Evolutionary conservation across 92 coral and sea anemone species (phyloP), one percentile per base, ranked within the genome.

Genomic region (Palythoa grandis): DNA sequence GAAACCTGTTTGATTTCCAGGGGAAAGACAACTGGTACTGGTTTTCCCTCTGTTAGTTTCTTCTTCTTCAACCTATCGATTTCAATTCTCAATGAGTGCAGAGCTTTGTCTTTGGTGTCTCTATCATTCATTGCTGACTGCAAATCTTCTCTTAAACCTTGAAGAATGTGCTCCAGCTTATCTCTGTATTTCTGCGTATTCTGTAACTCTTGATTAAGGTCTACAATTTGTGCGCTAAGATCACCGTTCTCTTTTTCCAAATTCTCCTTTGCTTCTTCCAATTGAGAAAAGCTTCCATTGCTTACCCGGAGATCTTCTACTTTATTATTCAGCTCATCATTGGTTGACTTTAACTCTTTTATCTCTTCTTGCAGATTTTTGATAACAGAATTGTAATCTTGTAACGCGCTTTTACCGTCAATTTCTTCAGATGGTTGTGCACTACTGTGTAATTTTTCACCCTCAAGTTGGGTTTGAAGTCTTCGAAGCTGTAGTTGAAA

Each of bases 121-220:
- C 91, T 93, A 48, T 93, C 97, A 56, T 71, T 82, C 85, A 93
- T 73, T 50, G 90, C 90, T 52, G 85, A 78, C 52, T 94, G 90
- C 24, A 94, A 24, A 54, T 94, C 97, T 73, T 88, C 97, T 74
- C 97, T 92, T 68, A 94, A 86, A 23, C 92, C 93, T 72, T 87
- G 88, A 20, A 92, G 84, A 50, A 88, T 89, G 68, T 93, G 88
- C 22, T 79, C 88, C 77, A 87, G 84, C 53, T 89, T 88, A 19
- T 78, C 70, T 82, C 74, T 85, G 11, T 68, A 83, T 79, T 92
- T 92, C 43, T 69, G 76, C 9, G 22, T 83, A 72, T 77, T 82
- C 52, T 90, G 82, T 40, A 80, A 40, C 25, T 80, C 76, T 11
- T n/a, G 63, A 48, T 13, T 70, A 24, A 69, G 52, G 11, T 72